Base-by-base conservation (phyloP, 2,113 vertebrate genomes). In the Apteryx mantelli region DNA sequence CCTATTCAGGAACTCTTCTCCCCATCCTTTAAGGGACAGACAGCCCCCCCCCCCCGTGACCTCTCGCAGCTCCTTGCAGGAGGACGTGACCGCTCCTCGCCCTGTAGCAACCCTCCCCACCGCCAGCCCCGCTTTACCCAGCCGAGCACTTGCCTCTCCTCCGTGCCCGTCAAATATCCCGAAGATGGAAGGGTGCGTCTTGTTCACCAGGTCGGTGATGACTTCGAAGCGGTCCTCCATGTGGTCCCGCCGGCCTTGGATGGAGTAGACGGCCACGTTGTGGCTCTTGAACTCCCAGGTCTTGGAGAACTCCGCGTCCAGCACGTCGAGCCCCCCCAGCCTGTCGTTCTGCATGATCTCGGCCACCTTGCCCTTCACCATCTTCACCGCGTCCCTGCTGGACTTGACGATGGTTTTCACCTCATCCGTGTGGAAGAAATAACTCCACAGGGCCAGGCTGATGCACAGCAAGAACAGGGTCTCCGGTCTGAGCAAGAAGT, bases 361-460 rank as follows among this genome's bases (percentile, higher is more conserved):
- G 15, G 99, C 99, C 98, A 99, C 99, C 96, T 99, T 99, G 98
- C 99, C 99, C 98, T 99, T 99, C 93, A 99, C 99, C 99, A 99
- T 99, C 98, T 99, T 99, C 97, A 99, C 99, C 34, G 99, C 99
- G 93, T 99, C 99, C 86, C 99, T 98, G 98, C 99, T 99, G 85
- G 99, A 99, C 98, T 99, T 99, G 44, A 99, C 99, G 82, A 99
- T 99, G 98, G 99, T 99, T 98, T 99, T 99, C 97, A 99, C 99
- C 94, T 99, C 99, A 97, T 99, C 99, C n/a, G 99, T 99, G 98
- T 99, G 99, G 98, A 99, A 99, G 98, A 99, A 99, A 97, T 99
- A 99, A 98, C 99, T 99, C 99, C 99, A 99, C 71, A 99, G 98
- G 78, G 99, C 99, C 98, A 99, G 95, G 98, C 99, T 99, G 98